A percentile compares a stretch with the other conserved stretches of the same genome.
Evolutionary conservation across 2,113 vertebrate genomes (phyloP).

Genomic region (Nerophis ophidion): DNA sequence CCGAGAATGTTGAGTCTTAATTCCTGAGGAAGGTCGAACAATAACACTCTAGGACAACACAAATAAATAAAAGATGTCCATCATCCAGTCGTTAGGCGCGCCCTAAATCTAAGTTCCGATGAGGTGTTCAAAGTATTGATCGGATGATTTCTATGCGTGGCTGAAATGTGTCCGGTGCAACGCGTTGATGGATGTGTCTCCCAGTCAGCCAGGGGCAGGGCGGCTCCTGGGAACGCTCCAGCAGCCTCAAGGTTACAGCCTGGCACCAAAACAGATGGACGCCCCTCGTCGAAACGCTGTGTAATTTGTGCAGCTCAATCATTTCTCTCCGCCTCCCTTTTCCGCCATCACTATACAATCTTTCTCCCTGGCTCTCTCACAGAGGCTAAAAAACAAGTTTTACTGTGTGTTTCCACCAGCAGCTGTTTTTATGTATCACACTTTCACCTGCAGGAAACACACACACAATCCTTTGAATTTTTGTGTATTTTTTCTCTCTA

Average conservation of each 20-base stretch:
- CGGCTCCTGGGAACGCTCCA: constrained; percentile 41
- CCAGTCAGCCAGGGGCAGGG: constrained; percentile 40
- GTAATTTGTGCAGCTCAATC: constrained; percentile 65
- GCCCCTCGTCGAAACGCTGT: constrained; percentile 56
- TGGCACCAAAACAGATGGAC: constrained; percentile 64
- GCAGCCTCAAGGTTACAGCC: constrained; percentile 67
- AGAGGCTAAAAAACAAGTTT: constrained; percentile 15
- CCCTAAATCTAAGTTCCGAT: constrained; percentile 14
- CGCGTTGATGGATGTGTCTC: constrained; percentile 62
- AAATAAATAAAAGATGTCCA: background rate
- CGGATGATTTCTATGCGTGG: constrained; percentile 64
- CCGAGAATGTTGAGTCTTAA: too few species aligned
- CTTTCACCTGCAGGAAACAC: background rate
- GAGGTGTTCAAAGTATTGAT: constrained; percentile 45
- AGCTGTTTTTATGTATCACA: constrained; percentile 17
- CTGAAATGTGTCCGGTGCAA: constrained; percentile 53
- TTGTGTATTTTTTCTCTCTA: background rate
- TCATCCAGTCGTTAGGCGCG: background rate
- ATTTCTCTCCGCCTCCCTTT: constrained; percentile 24
- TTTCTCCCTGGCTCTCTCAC: constrained; percentile 20
- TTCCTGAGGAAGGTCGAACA: background rate
- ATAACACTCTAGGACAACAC: background rate
- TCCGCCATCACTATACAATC: constrained; percentile 13
- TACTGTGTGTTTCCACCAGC: constrained; percentile 5
- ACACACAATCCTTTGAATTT: background rate